A percentile compares a stretch with the other conserved stretches of the same genome.
phyloP scores from a whole-genome alignment of 2,888 invertebrate species.

The Platerodrilus igneus region DNA sequence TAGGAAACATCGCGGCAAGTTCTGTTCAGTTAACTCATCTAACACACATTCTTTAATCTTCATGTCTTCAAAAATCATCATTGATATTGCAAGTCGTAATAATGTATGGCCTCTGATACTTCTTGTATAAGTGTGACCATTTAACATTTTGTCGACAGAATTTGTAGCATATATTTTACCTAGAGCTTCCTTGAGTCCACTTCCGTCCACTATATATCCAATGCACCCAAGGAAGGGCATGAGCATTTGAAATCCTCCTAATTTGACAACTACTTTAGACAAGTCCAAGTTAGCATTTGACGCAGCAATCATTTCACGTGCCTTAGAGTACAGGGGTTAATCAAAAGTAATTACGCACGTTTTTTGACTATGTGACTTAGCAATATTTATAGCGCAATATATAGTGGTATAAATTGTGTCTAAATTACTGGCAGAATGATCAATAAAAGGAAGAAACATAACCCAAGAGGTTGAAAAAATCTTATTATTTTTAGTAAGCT shows the following conservation, averaged over 20 bases:
- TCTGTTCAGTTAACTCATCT: slow-evolving; percentile 29
- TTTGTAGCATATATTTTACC: slow-evolving; percentile 22
- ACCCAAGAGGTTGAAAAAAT: slow-evolving; percentile 7
- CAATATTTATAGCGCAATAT: slow-evolving; percentile 18
- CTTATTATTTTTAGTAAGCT: slow-evolving; percentile 14
- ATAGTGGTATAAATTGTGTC: slow-evolving; percentile 20
- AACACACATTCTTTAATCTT: slow-evolving; percentile 18
- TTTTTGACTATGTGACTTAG: slow-evolving; percentile 20
- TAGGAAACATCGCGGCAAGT: slow-evolving; percentile 30
- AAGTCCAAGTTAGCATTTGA: no score
- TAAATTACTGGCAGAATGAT: slow-evolving; percentile 17
- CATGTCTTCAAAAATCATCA: slow-evolving; percentile 28
- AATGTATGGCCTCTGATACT: slow-evolving; percentile 9
- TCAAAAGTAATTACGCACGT: slow-evolving; percentile 31
- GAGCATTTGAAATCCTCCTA: slow-evolving; percentile 18
- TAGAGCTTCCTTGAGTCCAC: slow-evolving; percentile 27
- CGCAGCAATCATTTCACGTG: no score
- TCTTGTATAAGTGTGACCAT: slow-evolving; percentile 21
- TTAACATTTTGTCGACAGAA: slow-evolving; percentile 34
- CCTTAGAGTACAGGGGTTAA: slow-evolving; percentile 26
- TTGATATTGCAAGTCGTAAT: slow-evolving; percentile 8
- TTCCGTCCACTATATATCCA: slow-evolving; percentile 24
- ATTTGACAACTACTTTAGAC: slow-evolving; percentile 7
- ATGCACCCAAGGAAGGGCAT: slow-evolving; percentile 26
- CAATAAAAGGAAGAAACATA: slow-evolving; percentile 20